These are phyloP conservation scores for Megaceryle torquata DNA, from an alignment of 2,113 vertebrate species.

Conservation along the genomic window DNA sequence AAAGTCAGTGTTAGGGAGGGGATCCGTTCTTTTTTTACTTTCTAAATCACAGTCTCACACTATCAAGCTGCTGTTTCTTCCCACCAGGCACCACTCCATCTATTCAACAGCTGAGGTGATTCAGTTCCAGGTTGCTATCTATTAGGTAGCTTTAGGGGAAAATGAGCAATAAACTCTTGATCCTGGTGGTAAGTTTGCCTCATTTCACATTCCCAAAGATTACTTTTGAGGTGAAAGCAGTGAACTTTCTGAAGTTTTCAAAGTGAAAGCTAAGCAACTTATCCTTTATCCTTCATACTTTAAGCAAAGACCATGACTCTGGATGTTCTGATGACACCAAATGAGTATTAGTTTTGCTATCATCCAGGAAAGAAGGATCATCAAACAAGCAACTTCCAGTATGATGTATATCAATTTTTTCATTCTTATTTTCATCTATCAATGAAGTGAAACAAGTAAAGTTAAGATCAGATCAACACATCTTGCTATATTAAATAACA, in stretches of 20 bases:
- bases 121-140: background rate
- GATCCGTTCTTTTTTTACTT: background rate
- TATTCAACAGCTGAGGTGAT: background rate
- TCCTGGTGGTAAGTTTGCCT: background rate
- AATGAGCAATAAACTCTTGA: background rate
- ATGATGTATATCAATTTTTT: background rate
- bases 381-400: background rate
- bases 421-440: background rate
- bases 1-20: background rate
- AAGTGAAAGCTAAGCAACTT: background rate
- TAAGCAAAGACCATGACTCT: background rate
- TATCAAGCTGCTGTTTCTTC: slow-evolving; percentile 12
- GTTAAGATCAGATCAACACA: background rate
- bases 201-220: background rate
- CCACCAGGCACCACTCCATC: background rate
- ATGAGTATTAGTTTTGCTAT: background rate
- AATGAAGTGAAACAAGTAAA: background rate
- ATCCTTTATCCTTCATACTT: background rate
- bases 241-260: background rate
- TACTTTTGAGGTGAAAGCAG: background rate
- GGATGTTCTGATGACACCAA: background rate
- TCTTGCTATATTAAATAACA: background rate
- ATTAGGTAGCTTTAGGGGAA: background rate
- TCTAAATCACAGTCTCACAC: background rate
- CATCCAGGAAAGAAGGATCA: background rate